phyloP scores from a whole-genome alignment of 2,797 vertebrate species.

The Halcyon smyrnensis region DNA sequence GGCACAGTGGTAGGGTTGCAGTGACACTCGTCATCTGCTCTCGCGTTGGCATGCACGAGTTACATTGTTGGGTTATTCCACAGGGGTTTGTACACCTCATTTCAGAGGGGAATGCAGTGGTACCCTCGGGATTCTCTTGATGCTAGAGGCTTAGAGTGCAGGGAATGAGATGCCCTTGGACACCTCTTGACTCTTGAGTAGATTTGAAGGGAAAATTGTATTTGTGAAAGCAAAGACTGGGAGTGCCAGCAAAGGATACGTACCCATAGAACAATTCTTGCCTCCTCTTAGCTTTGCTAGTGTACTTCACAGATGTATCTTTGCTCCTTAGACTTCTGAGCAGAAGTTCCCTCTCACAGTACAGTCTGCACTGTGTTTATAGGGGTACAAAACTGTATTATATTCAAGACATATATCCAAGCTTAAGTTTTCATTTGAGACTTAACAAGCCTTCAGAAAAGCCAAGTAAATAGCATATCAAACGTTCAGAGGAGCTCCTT shows the following conservation, averaged over 20 bases:
- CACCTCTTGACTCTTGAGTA: neutral
- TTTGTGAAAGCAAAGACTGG: neutral
- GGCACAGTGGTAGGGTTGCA: neutral
- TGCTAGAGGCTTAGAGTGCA: neutral
- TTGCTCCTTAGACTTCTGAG: neutral
- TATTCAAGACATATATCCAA: neutral
- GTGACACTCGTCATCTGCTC: rapidly evolving
- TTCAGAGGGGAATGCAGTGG: neutral
- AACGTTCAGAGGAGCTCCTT: neutral
- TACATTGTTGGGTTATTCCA: rapidly evolving
- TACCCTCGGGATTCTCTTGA: neutral
- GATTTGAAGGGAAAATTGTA: neutral
- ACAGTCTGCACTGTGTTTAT: neutral
- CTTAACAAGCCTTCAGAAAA: neutral
- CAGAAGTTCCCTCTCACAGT: neutral
- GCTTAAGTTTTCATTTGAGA: neutral
- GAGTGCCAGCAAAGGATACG: neutral
- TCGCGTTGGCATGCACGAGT: rapidly evolving
- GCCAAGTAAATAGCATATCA: neutral
- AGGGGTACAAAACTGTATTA: neutral
- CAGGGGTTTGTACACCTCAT: neutral
- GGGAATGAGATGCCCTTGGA: neutral
- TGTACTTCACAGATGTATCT: neutral
- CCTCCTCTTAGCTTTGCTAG: neutral
- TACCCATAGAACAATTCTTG: neutral